These are phyloP conservation scores for Diachrysia chrysitis DNA, from an alignment of 2,888 invertebrate genomes.

Conservation along the genomic window DNA sequence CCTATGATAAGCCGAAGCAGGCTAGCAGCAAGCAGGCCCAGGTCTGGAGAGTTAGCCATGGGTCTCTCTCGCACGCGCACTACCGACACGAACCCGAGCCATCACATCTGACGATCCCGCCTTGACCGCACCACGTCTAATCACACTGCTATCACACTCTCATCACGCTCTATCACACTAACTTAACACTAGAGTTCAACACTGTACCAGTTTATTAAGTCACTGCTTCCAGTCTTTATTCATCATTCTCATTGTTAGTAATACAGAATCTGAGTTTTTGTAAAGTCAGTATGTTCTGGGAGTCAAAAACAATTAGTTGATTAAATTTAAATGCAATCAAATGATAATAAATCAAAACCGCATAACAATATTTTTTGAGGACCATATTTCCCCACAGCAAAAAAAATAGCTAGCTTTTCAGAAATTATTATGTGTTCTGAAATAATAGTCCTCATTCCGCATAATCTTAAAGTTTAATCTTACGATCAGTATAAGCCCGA, in stretches of 20 bases:
- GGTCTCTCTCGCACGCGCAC: slow-evolving; percentile 78
- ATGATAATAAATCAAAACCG: no score
- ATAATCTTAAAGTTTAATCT: no score
- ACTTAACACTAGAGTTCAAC: slow-evolving; percentile 16
- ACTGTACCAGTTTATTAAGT: neutral
- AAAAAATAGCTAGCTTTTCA: no score
- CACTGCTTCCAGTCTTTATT: neutral
- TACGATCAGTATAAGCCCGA: no score
- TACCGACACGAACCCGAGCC: slow-evolving; percentile 75
- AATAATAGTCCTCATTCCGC: no score
- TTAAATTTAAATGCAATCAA: no score
- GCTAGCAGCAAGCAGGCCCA: slow-evolving; percentile 90
- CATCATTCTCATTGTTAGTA: neutral
- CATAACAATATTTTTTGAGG: no score
- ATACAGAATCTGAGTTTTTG: no score
- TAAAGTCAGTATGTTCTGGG: no score
- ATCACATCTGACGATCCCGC: slow-evolving; percentile 72
- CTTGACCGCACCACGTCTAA: slow-evolving; percentile 50
- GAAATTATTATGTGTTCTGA: no score
- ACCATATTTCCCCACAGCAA: no score
- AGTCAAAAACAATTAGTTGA: no score
- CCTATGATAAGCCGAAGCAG: slow-evolving; percentile 90
- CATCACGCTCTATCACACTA: slow-evolving; percentile 13
- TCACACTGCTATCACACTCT: slow-evolving; percentile 21
- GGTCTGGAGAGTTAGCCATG: slow-evolving; percentile 90